Conservation (phyloP, 2,797 vertebrate genomes). For the Mormyrops attenuatus region DNA sequence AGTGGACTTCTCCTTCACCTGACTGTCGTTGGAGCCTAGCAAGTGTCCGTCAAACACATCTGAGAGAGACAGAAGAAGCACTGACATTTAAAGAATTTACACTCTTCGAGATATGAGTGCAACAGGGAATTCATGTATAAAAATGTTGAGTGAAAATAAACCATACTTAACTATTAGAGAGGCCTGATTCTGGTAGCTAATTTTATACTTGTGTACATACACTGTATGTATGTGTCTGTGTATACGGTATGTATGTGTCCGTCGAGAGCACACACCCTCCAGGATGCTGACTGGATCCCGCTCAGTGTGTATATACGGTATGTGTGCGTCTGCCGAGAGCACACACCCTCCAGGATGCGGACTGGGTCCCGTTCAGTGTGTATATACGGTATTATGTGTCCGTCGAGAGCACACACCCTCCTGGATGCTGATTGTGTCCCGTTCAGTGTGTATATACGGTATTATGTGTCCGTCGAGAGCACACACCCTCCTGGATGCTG, state of each 20-base stretch:
- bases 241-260: background rate
- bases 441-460: background rate
- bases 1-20: slow-evolving; percentile 97
- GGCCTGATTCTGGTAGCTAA: background rate
- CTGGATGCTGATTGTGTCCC: background rate
- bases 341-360: background rate
- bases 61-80: slow-evolving; percentile 39
- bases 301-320: background rate
- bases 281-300: background rate
- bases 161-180: background rate
- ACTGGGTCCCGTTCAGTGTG: background rate
- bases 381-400: background rate
- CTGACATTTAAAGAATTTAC: background rate
- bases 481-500: too few relatives aligned
- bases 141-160: background rate
- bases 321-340: background rate
- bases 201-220: background rate
- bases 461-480: too few relatives aligned
- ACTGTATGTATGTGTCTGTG: background rate
- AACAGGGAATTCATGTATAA: background rate
- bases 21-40: slow-evolving; percentile 86
- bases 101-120: background rate
- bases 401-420: background rate
- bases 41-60: slow-evolving; percentile 93
- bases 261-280: background rate